Conservation (phyloP, 2,888 invertebrate genomes). For the Junonia oenone region DNA sequence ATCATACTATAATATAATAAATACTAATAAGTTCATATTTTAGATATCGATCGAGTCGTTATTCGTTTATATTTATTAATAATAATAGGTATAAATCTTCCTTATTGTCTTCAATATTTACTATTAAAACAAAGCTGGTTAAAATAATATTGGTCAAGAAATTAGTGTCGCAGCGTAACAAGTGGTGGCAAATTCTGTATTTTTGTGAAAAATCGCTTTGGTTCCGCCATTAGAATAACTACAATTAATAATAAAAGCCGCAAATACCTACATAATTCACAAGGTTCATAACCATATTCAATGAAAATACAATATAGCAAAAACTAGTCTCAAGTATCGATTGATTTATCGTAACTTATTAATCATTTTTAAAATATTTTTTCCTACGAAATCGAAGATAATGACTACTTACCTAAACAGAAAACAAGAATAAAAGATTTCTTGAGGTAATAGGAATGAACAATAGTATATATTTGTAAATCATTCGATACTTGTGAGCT, state of each 20-base stretch:
- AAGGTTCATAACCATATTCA: slow-evolving; percentile 64
- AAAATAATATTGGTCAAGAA: slow-evolving; percentile 35
- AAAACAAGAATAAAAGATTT: neutral
- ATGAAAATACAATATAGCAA: slow-evolving; percentile 40
- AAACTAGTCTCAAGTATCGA: slow-evolving; percentile 28
- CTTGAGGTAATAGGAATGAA: neutral
- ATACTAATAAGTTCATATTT: slow-evolving; percentile 68
- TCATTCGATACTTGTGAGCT: slow-evolving; percentile 22
- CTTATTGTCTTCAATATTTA: slow-evolving; percentile 77
- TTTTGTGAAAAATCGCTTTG: slow-evolving; percentile 60
- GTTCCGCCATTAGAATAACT: slow-evolving; percentile 54
- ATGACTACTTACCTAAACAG: neutral
- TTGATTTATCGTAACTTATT: slow-evolving; percentile 1
- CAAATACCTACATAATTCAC: slow-evolving; percentile 42
- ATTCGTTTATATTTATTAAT: slow-evolving; percentile 67
- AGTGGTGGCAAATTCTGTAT: slow-evolving; percentile 62
- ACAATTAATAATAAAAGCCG: slow-evolving; percentile 41
- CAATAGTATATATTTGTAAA: neutral
- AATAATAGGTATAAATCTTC: slow-evolving; percentile 75
- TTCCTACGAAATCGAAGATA: neutral
- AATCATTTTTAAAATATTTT: neutral
- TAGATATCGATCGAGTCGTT: slow-evolving; percentile 67
- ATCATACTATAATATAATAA: slow-evolving; percentile 42
- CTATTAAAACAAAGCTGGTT: slow-evolving; percentile 64
- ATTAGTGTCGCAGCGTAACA: slow-evolving; percentile 56